Percentiles rank a stretch among this genome's conserved stretches.
These are phyloP conservation scores for Ips nitidus DNA, from an alignment of 1,140 invertebrate genomes.

Conservation along the genomic window DNA sequence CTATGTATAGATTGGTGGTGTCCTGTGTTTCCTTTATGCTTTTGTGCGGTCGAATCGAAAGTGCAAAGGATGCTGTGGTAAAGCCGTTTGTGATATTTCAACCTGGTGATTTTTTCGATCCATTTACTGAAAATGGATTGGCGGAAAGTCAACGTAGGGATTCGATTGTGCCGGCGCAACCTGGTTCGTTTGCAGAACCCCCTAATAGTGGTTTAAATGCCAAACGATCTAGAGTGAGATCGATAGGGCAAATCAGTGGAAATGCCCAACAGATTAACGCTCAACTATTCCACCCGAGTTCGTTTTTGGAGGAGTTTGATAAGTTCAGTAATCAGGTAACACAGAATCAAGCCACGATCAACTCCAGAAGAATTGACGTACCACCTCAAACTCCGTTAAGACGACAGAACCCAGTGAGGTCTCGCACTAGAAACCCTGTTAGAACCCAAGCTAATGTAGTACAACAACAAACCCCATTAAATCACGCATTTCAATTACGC, in stretches of 20 bases:
- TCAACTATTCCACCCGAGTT: constrained; percentile 14
- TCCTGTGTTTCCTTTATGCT: constrained; percentile 5
- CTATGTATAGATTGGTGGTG: neutral
- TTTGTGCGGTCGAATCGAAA: neutral
- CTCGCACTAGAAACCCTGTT: too few relatives aligned
- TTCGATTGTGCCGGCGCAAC: neutral
- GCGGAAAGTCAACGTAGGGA: constrained; percentile 15
- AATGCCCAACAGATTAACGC: constrained; percentile 13
- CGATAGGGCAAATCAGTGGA: constrained; percentile 16
- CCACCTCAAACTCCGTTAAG: too few relatives aligned
- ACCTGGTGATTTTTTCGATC: constrained; percentile 24
- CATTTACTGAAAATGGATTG: constrained; percentile 31
- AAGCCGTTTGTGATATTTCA: constrained; percentile 9
- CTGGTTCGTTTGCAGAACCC: neutral
- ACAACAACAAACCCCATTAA: too few relatives aligned
- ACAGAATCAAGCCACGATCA: neutral
- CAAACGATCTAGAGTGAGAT: neutral
- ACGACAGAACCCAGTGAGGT: too few relatives aligned
- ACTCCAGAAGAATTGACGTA: too few relatives aligned
- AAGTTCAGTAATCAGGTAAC: neutral
- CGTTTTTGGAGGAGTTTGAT: constrained; percentile 8
- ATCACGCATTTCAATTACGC: too few relatives aligned
- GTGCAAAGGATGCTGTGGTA: neutral
- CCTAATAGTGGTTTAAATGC: neutral
- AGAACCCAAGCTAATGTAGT: too few relatives aligned